Percentiles rank a stretch among this genome's conserved stretches.
phyloP scores from a whole-genome alignment of 2,797 vertebrate species.

The Helostoma temminkii region DNA sequence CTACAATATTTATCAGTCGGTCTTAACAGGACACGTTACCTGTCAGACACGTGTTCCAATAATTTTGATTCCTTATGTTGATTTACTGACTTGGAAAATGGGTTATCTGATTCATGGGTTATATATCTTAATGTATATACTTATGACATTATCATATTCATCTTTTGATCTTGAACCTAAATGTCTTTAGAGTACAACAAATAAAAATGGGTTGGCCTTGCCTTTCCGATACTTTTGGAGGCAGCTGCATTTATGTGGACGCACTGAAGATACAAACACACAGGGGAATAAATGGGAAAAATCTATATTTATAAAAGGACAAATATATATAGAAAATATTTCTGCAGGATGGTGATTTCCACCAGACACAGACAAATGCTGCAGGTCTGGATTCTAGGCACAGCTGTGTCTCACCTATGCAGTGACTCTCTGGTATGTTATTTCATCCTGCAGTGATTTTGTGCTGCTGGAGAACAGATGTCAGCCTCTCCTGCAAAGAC shows the following conservation, averaged over 20 bases:
- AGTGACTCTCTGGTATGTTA: conserved; percentile 37
- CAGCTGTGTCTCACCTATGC: conserved; percentile 22
- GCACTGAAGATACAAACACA: conserved; percentile 2
- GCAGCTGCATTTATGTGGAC: not conserved
- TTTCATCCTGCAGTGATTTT: conserved; percentile 17
- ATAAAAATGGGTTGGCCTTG: no score
- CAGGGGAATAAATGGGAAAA: conserved; percentile 13
- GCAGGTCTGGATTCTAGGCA: conserved; percentile 30
- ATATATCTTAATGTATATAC: no score
- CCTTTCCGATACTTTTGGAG: no score
- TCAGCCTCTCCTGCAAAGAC: conserved; percentile 13
- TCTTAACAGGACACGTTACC: no score
- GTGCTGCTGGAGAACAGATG: conserved; percentile 35
- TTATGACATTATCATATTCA: no score
- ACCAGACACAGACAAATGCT: conserved; percentile 14
- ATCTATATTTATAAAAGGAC: conserved; percentile 27
- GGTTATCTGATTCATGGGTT: no score
- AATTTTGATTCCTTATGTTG: no score
- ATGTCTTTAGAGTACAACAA: no score
- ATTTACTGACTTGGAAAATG: no score
- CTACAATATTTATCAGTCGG: no score
- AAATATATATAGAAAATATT: conserved; percentile 25
- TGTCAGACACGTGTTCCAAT: no score
- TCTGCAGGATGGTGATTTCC: conserved; percentile 22
- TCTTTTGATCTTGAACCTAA: not conserved